Conservation (phyloP, 23 tunicate species). For the Styela clava region DNA sequence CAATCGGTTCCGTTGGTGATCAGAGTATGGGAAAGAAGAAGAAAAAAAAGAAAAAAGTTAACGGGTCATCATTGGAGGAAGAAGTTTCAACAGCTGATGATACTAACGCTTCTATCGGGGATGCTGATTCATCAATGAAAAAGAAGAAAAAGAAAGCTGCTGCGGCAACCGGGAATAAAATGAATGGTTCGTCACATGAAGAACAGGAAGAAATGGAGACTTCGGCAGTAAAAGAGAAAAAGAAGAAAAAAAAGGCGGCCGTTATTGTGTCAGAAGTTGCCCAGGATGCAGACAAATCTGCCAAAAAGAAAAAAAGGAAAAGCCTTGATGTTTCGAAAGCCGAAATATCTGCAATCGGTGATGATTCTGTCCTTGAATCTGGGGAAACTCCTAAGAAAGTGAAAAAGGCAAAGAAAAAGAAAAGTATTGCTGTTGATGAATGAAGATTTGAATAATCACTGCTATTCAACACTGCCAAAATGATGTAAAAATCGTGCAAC, state of each 20-base stretch:
- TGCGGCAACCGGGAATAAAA: not conserved
- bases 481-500: too few species aligned
- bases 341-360: slow-evolving; percentile 10
- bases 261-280: not conserved
- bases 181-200: slow-evolving; percentile 18
- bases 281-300: not conserved
- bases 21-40: slow-evolving; percentile 1
- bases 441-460: too few species aligned
- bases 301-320: slow-evolving; percentile 40
- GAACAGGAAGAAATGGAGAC: slow-evolving; percentile 1
- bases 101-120: not conserved
- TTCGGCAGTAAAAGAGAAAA: too few species aligned
- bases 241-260: slow-evolving; percentile 24
- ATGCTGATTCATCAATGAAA: slow-evolving; percentile 37
- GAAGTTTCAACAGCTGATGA: not conserved
- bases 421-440: too few species aligned
- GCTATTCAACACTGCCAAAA: too few species aligned
- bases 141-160: slow-evolving; percentile 78
- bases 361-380: not conserved
- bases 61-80: not conserved
- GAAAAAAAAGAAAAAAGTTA: slow-evolving; percentile 17
- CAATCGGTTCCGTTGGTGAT: not conserved
- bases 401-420: slow-evolving; percentile 28
- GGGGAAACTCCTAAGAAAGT: not conserved
- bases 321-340: slow-evolving; percentile 16